phyloP scores from a whole-genome alignment of 2,113 vertebrate species.

The Eretmochelys imbricata region DNA sequence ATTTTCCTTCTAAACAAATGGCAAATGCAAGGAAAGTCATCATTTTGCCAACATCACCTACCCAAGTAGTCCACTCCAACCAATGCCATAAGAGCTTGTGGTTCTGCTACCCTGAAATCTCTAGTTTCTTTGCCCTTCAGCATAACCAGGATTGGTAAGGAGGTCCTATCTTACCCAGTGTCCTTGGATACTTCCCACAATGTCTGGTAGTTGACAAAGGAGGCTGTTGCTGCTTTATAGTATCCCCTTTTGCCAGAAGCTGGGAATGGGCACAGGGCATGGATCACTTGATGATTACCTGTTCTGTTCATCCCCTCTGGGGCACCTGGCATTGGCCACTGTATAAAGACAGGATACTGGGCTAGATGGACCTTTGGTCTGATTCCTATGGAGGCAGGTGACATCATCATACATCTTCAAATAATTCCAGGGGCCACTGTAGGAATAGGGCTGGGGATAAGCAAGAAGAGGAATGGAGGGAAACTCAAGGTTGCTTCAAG shows the following conservation, averaged over 20 bases:
- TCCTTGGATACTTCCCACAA: neutral
- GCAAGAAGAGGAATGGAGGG: no score
- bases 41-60: neutral
- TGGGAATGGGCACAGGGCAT: no score
- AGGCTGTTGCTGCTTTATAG: accelerated
- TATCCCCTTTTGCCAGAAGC: neutral
- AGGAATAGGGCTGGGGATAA: neutral
- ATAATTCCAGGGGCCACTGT: neutral
- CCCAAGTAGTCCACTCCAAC: neutral
- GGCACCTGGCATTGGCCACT: no score
- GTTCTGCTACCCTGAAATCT: neutral
- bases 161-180: neutral
- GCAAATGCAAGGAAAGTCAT: neutral
- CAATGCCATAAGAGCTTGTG: accelerated
- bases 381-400: neutral
- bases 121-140: neutral
- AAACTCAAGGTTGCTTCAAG: no score
- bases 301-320: no score
- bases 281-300: no score
- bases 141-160: neutral
- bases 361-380: no score
- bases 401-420: neutral
- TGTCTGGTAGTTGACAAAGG: neutral
- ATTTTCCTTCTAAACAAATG: neutral
- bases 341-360: no score